A percentile compares a stretch with the other conserved stretches of the same genome.
phyloP scores from a whole-genome alignment of 2,888 invertebrate species.

The Hanleya hanleyi region DNA sequence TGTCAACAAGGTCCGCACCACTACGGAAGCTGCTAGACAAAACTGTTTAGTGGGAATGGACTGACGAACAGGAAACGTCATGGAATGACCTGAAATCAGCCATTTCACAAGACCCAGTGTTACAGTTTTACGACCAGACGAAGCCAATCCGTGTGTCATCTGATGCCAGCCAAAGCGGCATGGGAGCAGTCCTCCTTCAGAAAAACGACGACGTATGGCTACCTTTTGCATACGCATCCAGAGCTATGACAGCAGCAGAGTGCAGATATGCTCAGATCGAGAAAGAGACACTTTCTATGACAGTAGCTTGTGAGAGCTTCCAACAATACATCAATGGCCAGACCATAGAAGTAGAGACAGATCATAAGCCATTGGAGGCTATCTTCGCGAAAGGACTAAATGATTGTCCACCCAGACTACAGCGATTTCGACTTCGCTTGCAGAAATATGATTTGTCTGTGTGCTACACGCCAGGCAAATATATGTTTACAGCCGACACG shows the following conservation, averaged over 20 bases:
- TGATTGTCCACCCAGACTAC: slow-evolving; percentile 21
- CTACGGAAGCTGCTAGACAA: slow-evolving; percentile 14
- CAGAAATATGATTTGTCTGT: slow-evolving; percentile 23
- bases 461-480: slow-evolving; percentile 18
- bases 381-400: slow-evolving; percentile 17
- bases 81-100: background rate
- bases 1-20: slow-evolving; percentile 17
- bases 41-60: slow-evolving; percentile 5
- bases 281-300: slow-evolving; percentile 39
- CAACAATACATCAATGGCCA: slow-evolving; percentile 20
- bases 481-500: slow-evolving; percentile 19
- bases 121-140: slow-evolving; percentile 9
- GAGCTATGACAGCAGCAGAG: slow-evolving; percentile 27
- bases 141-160: background rate
- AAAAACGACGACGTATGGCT: background rate
- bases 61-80: slow-evolving; percentile 5
- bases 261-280: slow-evolving; percentile 40
- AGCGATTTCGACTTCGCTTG: slow-evolving; percentile 23
- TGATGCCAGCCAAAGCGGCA: background rate
- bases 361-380: slow-evolving; percentile 26
- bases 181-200: background rate
- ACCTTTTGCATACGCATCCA: slow-evolving; percentile 9
- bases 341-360: slow-evolving; percentile 10
- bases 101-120: background rate
- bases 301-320: slow-evolving; percentile 27